A percentile compares a stretch with the other conserved stretches of the same genome.
phyloP scores from a whole-genome alignment of 1,140 invertebrate species.

The Octopus bimaculoides region DNA sequence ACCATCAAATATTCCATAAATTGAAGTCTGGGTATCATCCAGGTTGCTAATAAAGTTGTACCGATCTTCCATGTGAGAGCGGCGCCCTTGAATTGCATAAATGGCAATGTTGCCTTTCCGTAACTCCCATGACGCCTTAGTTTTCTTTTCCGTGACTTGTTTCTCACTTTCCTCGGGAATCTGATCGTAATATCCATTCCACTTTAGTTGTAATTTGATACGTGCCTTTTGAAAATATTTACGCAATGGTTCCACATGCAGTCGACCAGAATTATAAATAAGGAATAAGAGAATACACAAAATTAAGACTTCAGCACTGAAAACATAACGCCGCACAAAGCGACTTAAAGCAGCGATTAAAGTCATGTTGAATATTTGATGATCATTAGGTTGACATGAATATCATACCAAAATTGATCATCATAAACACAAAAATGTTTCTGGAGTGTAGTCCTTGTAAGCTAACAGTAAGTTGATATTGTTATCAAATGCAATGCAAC shows the following conservation, averaged over 20 bases:
- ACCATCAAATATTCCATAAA: slow-evolving; percentile 92
- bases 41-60: slow-evolving; percentile 76
- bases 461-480: too few species aligned
- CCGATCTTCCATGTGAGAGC: slow-evolving; percentile 90
- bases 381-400: too few species aligned
- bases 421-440: too few species aligned
- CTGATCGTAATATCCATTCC: slow-evolving; percentile 23
- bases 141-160: slow-evolving; percentile 21
- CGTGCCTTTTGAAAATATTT: slow-evolving; percentile 33
- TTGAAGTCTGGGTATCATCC: slow-evolving; percentile 68
- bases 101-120: slow-evolving; percentile 73
- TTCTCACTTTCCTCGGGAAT: slow-evolving; percentile 15
- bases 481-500: too few species aligned
- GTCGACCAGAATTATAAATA: slow-evolving; percentile 37
- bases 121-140: slow-evolving; percentile 67
- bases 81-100: slow-evolving; percentile 84
- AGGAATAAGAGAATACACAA: slow-evolving; percentile 32
- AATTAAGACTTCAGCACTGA: slow-evolving; percentile 39
- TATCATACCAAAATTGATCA: too few species aligned
- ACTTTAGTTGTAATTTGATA: slow-evolving; percentile 30
- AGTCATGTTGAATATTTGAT: slow-evolving; percentile 23
- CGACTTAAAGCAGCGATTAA: slow-evolving; percentile 29
- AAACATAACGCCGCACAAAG: slow-evolving; percentile 36
- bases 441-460: too few species aligned
- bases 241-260: slow-evolving; percentile 38